Conservation (phyloP, 2,113 vertebrate genomes). For the Gila orcuttii region DNA sequence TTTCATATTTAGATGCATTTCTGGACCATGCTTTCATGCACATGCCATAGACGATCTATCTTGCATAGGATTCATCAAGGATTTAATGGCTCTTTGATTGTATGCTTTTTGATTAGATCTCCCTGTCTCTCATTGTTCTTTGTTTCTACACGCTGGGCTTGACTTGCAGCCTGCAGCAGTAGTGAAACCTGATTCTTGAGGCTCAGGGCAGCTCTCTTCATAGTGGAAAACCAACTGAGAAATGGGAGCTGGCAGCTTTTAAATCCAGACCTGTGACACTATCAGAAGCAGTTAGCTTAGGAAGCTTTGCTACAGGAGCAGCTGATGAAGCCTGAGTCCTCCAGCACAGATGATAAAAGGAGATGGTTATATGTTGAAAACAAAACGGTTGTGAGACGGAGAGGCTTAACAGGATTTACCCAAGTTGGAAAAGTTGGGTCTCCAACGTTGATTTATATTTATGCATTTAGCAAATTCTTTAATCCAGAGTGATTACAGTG, state of each 20-base stretch:
- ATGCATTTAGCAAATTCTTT: background rate
- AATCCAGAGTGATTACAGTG: background rate
- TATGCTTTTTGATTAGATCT: background rate
- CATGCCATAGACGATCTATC: background rate
- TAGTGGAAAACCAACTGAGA: conserved; percentile 43
- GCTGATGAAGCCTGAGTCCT: conserved; percentile 33
- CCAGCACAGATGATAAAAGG: conserved; percentile 1
- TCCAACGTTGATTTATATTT: background rate
- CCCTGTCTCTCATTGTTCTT: conserved; percentile 3
- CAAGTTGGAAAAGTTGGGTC: background rate
- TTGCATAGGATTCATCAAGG: background rate
- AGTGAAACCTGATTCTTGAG: conserved; percentile 51
- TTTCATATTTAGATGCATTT: background rate
- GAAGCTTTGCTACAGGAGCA: conserved; percentile 29
- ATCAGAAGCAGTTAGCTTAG: conserved; percentile 51
- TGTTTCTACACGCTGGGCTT: background rate
- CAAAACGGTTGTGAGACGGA: background rate
- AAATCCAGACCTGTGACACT: conserved; percentile 47
- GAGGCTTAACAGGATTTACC: background rate
- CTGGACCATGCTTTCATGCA: background rate
- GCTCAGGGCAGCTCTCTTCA: conserved; percentile 21
- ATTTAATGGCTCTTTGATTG: conserved; percentile 20
- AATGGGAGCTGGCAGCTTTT: conserved; percentile 50
- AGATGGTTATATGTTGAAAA: conserved; percentile 21
- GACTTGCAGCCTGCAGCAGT: conserved; percentile 6